A percentile compares a stretch with the other conserved stretches of the same genome.
These are phyloP conservation scores for Thoracochromis brauschi DNA, from an alignment of 2,113 vertebrate species.

Conservation along the genomic window DNA sequence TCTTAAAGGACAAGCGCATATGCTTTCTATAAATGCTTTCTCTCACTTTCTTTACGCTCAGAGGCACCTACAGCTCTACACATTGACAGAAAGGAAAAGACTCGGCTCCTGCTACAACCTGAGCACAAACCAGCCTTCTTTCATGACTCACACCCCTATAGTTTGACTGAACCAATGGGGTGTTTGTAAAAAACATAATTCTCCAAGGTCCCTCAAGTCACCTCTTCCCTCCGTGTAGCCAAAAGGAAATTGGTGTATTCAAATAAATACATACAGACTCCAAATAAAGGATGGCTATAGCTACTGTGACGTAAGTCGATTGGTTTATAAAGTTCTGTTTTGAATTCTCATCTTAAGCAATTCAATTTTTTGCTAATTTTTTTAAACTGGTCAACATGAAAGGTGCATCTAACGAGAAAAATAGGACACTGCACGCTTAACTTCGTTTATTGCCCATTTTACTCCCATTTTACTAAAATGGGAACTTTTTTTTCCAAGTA, in stretches of 20 bases:
- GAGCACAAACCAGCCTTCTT: not conserved
- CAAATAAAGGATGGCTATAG: not conserved
- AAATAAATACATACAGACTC: not conserved
- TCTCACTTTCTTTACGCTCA: not conserved
- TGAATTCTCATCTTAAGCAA: not conserved
- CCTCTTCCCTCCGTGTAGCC: not conserved
- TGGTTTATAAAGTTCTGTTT: not conserved
- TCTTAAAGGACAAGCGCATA: not conserved
- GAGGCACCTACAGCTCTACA: not conserved
- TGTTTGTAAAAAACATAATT: not conserved
- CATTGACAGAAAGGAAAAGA: not conserved
- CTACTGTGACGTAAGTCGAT: not conserved
- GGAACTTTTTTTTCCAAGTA: not conserved
- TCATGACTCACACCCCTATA: not conserved
- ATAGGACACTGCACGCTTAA: not conserved
- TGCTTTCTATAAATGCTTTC: not conserved
- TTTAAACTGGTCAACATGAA: not conserved
- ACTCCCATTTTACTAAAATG: not conserved
- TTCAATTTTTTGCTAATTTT: not conserved
- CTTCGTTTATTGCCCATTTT: not conserved
- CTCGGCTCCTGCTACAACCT: not conserved
- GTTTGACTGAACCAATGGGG: not conserved
- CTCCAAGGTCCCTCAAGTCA: not conserved
- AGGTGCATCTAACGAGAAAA: not conserved
- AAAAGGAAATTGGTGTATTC: not conserved